Evolutionary conservation across 2,888 invertebrate species (phyloP).

Genomic region (Sesia bembeciformis): DNA sequence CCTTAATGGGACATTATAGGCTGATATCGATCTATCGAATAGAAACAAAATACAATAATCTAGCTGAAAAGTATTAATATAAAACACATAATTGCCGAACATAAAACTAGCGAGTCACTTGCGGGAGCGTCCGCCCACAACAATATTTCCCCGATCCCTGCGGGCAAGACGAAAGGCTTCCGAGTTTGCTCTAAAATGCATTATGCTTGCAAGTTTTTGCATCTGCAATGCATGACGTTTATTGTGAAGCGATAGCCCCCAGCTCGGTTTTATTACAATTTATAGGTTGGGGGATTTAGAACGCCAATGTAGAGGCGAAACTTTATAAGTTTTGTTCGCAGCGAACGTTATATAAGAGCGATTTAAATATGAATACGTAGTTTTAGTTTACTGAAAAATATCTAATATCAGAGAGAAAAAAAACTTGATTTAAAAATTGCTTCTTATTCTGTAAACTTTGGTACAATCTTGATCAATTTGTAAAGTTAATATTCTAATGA

Average conservation of each 20-base stretch:
- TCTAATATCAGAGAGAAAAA: too few relatives aligned
- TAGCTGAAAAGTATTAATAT: too few relatives aligned
- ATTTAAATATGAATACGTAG: not conserved
- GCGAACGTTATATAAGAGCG: not conserved
- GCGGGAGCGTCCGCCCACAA: slow-evolving; percentile 4
- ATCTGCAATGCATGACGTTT: slow-evolving; percentile 32
- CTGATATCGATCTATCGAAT: too few relatives aligned
- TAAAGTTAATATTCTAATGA: too few relatives aligned
- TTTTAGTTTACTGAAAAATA: too few relatives aligned
- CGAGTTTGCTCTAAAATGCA: slow-evolving; percentile 12
- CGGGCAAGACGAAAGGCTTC: not conserved
- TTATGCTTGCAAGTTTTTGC: slow-evolving; percentile 28
- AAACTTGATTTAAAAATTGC: too few relatives aligned
- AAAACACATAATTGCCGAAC: too few relatives aligned
- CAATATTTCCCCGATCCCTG: slow-evolving; percentile 1
- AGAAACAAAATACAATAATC: too few relatives aligned
- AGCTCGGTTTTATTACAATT: slow-evolving; percentile 18
- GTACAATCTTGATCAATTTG: too few relatives aligned
- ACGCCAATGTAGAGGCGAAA: slow-evolving; percentile 8
- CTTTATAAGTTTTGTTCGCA: not conserved
- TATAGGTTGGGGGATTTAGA: slow-evolving; percentile 21
- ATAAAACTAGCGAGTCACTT: too few relatives aligned
- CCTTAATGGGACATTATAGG: too few relatives aligned
- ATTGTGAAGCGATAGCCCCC: slow-evolving; percentile 14
- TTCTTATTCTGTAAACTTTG: too few relatives aligned